These are phyloP conservation scores for Malacosoma neustria DNA, from an alignment of 2,888 invertebrate species.

Conservation along the genomic window DNA sequence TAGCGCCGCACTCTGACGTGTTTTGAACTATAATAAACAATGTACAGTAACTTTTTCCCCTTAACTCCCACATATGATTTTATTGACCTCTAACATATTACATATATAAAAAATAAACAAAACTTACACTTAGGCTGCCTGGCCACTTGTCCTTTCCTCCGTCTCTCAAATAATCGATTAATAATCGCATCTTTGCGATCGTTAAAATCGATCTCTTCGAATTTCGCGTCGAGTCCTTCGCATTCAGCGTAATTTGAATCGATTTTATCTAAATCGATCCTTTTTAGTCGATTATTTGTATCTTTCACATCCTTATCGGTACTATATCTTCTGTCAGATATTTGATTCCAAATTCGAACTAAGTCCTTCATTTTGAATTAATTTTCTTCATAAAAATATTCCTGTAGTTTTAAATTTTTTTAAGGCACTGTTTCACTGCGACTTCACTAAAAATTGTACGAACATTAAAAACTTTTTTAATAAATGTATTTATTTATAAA, in stretches of 20 bases:
- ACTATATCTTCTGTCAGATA: constrained; percentile 72
- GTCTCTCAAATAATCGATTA: constrained; percentile 48
- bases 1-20: too few relatives aligned
- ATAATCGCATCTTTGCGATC: constrained; percentile 53
- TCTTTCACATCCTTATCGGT: constrained; percentile 48
- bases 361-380: constrained; percentile 75
- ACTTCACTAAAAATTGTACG: not conserved
- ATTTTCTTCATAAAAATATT: not conserved
- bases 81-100: too few relatives aligned
- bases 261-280: constrained; percentile 39
- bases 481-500: too few relatives aligned
- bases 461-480: too few relatives aligned
- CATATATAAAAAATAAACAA: constrained; percentile 15
- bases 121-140: constrained; percentile 62
- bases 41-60: too few relatives aligned
- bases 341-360: constrained; percentile 72
- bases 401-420: not conserved
- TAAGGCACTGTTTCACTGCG: not conserved
- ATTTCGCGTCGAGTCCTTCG: constrained; percentile 48
- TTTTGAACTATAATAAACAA: too few relatives aligned
- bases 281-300: constrained; percentile 39
- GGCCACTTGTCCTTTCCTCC: constrained; percentile 38
- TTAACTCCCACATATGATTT: too few relatives aligned
- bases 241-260: constrained; percentile 52
- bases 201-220: constrained; percentile 49